A percentile compares a stretch with the other conserved stretches of the same genome.
Conservation (phyloP, 2,113 vertebrate genomes). For the Thamnophis sirtalis region DNA sequence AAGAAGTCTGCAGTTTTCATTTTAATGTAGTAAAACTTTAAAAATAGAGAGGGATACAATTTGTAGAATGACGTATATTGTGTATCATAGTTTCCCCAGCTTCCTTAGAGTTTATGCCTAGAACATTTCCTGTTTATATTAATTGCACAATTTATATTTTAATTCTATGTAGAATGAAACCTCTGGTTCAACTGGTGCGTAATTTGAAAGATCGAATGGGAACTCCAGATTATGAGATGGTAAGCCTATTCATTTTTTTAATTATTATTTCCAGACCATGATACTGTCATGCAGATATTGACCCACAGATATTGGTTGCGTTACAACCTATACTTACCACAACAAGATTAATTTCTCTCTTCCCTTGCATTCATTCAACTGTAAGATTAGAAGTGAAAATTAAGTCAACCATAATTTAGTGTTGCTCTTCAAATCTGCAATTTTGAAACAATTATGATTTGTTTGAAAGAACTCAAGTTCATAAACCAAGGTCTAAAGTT, state of each 20-base stretch:
- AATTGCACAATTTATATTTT: constrained; percentile 43
- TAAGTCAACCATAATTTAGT: background rate
- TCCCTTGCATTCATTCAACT: background rate
- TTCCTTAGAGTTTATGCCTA: background rate
- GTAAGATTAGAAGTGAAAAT: background rate
- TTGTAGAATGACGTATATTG: background rate
- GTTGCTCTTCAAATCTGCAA: background rate
- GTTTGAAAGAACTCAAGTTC: background rate
- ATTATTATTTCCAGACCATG: background rate
- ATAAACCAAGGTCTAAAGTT: background rate
- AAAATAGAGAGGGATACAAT: background rate
- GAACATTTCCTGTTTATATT: background rate
- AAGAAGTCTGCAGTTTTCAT: background rate
- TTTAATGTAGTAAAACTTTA: background rate
- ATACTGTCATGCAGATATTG: background rate
- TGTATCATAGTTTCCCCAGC: background rate
- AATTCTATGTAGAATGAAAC: constrained; percentile 74
- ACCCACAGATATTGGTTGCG: background rate
- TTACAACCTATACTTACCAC: background rate
- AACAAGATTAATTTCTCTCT: background rate
- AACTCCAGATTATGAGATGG: constrained; percentile 93
- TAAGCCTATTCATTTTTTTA: constrained; percentile 47
- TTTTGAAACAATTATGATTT: background rate
- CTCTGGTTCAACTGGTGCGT: constrained; percentile 77
- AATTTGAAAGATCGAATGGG: constrained; percentile 83